phyloP scores from a whole-genome alignment of 2,113 vertebrate genomes.

The Serilophus lunatus region DNA sequence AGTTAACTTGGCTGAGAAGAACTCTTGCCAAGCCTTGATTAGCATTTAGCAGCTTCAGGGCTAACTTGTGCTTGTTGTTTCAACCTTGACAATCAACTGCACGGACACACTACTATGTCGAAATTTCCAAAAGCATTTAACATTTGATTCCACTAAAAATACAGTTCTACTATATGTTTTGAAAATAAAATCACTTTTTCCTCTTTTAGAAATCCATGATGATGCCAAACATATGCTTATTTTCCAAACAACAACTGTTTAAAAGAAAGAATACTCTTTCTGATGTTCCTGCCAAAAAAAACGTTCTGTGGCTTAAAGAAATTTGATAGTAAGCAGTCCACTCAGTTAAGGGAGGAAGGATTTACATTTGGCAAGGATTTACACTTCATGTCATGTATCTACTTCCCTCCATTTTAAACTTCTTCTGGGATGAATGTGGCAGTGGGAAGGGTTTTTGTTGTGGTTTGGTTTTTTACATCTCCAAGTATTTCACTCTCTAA shows the following conservation, averaged over 20 bases:
- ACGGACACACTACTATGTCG: neutral
- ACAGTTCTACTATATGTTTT: slow-evolving; percentile 30
- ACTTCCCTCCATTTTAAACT: neutral
- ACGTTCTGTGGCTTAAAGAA: slow-evolving; percentile 55
- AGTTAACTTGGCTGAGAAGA: neutral
- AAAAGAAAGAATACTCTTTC: slow-evolving; percentile 58
- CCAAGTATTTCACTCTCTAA: neutral
- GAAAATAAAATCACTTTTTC: slow-evolving; percentile 55
- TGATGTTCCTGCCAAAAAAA: slow-evolving; percentile 69
- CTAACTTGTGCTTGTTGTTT: neutral
- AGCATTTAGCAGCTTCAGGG: neutral
- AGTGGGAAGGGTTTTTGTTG: neutral
- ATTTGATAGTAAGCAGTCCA: slow-evolving; percentile 35
- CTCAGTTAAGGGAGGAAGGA: neutral
- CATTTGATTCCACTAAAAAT: slow-evolving; percentile 47
- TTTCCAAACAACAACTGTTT: slow-evolving; percentile 78
- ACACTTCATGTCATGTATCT: neutral
- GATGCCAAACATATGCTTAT: slow-evolving; percentile 70
- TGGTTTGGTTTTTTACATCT: neutral
- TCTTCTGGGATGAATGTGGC: neutral
- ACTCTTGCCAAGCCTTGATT: neutral
- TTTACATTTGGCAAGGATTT: slow-evolving; percentile 5
- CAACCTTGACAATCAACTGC: neutral
- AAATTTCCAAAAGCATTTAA: slow-evolving; percentile 39
- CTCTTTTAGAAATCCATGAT: slow-evolving; percentile 42